Evolutionary conservation across 1,140 invertebrate species (phyloP).

Genomic region (Platorchestia sp.): DNA sequence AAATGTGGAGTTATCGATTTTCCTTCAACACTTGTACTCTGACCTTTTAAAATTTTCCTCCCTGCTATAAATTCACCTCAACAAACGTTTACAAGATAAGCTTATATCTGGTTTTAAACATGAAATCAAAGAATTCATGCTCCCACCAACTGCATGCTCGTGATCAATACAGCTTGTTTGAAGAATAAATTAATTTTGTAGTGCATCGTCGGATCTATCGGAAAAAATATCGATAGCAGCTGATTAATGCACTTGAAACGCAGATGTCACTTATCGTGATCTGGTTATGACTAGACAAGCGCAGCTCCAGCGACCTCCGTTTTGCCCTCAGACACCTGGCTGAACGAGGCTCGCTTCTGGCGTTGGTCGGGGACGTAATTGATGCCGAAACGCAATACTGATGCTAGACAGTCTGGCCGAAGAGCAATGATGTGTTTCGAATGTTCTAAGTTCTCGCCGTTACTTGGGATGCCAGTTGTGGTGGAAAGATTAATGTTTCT

Average conservation of each 20-base stretch:
- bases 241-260: neutral
- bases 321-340: too few relatives aligned
- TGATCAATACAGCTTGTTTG: too few relatives aligned
- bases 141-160: neutral
- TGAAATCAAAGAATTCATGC: neutral
- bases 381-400: neutral
- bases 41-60: neutral
- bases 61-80: neutral
- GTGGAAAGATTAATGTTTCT: too few relatives aligned
- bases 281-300: too few relatives aligned
- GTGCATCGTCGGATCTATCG: too few relatives aligned
- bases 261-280: too few relatives aligned
- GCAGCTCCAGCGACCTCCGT: too few relatives aligned
- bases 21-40: neutral
- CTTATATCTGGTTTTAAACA: neutral
- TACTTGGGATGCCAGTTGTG: neutral
- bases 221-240: neutral
- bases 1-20: too few relatives aligned
- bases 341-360: too few relatives aligned
- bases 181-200: too few relatives aligned
- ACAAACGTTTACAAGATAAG: too few relatives aligned
- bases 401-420: neutral
- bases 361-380: too few relatives aligned
- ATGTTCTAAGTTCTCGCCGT: neutral
- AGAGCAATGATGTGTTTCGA: neutral